Base-by-base conservation (phyloP, 2,888 invertebrate species). In the Epiperipatus broadwayi region DNA sequence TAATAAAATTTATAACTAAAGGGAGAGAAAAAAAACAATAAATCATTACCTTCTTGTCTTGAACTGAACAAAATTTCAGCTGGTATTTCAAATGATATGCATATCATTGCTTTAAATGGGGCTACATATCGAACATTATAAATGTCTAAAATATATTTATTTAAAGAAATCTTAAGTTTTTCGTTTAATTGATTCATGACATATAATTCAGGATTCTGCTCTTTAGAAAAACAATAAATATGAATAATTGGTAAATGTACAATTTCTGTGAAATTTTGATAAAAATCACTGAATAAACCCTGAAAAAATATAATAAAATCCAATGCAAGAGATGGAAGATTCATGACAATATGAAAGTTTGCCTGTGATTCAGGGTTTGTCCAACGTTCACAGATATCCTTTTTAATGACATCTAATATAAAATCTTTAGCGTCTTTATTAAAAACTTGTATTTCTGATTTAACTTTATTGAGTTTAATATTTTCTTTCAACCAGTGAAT, bases 91-190 rank as follows among this genome's bases (percentile, higher is more conserved):
- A 93, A 75, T 19, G 74, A 72, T n/a, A 87, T 75, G 52, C 93
- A 69, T 68, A 85, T 76, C 95, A 97, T 97, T 54, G 89, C 79
- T 56, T 97, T 97, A 46, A 76, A 76, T 0, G 84, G 83, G 14
- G 97, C 78, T 14, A 99, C 95, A 60, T 84, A 81, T 47, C 97
- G 69, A 1, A 97, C 91, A 63, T 71, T 66, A 52, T 71, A 69
- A 16, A 87, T 64, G n/a, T n/a, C 55, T n/a, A n/a, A n/a, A n/a
- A n/a, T n/a, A n/a, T n/a, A n/a, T n/a, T n/a, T n/a, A n/a, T n/a
- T n/a, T n/a, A n/a, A n/a, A n/a, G n/a, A n/a, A n/a, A n/a, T n/a
- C n/a, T n/a, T n/a, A n/a, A n/a, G n/a, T n/a, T n/a, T n/a, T n/a
- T n/a, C n/a, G n/a, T n/a, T n/a, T n/a, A n/a, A n/a, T n/a, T n/a